Percentiles rank a stretch among this genome's conserved stretches.
Evolutionary conservation across 2,888 invertebrate genomes (phyloP).

Genomic region (Leptopterna dolabrata): DNA sequence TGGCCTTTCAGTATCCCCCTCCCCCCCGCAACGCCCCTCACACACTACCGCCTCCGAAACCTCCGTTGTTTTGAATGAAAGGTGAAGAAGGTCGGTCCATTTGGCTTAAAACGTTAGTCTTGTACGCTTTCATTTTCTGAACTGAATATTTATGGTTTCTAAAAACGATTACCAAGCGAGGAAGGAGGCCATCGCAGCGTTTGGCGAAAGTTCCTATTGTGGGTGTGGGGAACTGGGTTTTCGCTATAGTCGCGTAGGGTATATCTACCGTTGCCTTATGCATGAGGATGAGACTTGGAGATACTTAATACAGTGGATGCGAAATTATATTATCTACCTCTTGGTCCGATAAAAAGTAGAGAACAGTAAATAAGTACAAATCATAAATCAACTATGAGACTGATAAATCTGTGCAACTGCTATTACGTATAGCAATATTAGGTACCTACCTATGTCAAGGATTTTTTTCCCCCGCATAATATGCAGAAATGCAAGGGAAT

Average conservation of each 20-base stretch:
- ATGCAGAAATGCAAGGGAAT: no score
- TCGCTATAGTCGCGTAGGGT: background rate
- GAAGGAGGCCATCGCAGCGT: background rate
- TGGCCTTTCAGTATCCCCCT: background rate
- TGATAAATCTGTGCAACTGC: no score
- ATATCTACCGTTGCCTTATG: background rate
- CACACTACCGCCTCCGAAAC: background rate
- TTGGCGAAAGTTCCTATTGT: background rate
- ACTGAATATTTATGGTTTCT: slow-evolving; percentile 33
- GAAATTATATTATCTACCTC: no score
- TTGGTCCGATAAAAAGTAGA: no score
- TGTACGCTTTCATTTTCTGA: slow-evolving; percentile 30
- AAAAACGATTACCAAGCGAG: background rate
- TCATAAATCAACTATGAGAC: no score
- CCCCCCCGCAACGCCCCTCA: background rate
- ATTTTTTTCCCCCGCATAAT: no score
- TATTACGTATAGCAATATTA: no score
- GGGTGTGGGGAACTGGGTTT: background rate
- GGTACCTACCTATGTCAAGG: no score
- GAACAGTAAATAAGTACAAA: no score
- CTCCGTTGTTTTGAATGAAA: slow-evolving; percentile 27
- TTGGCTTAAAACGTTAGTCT: slow-evolving; percentile 30
- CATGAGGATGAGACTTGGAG: background rate
- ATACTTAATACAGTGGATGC: no score
- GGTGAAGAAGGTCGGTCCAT: slow-evolving; percentile 1